Evolutionary conservation across 2,797 vertebrate species (phyloP), one percentile per base, ranked within the genome.

Genomic region (Sitta carolinensis): DNA sequence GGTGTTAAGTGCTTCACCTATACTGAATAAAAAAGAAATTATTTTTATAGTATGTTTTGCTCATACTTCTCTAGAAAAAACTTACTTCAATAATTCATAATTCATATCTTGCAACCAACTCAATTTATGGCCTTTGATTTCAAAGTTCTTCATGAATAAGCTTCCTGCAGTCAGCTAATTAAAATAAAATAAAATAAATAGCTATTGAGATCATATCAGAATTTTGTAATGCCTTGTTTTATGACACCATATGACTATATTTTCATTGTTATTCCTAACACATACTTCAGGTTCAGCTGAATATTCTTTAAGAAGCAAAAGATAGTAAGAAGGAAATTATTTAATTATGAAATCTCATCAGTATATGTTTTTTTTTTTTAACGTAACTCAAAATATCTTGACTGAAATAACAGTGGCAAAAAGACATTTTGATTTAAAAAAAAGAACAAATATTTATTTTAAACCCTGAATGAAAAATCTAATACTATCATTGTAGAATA

Each of bases 131-230:
- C 50, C 50, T 84, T 89, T 79, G 78, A 87, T 75, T 93, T 94
- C 38, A 72, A 74, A 87, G 32, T 81, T 87, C 57, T 89, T 82
- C 38, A 57, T 51, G 58, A 87, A 70, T 50, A 87, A 91, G 42
- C 34, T 81, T 94, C 75, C 70, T 72, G 63, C 63, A 89, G 70
- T 67, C 51, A 74, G 26, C 20, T 90, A 87, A 87, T 92, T 85
- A 85, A 90, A 92, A 59, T 77, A 75, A 82, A 85, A 64, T 69
- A 87, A 84, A 86, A 66, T 74, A 82, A 67, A 81, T 90, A 73
- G 11, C 51, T 88, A 78, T 16, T 75, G 58, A 87, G 74, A 87
- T 87, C 38, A 32, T 89, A 89, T 75, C 84, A 84, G 45, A 78
- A 15, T 72, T 11, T 0, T 50, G 23, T 67, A 81, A 61, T 84